Evolutionary conservation across 2,888 invertebrate genomes (phyloP).

Genomic region (Labia minor): DNA sequence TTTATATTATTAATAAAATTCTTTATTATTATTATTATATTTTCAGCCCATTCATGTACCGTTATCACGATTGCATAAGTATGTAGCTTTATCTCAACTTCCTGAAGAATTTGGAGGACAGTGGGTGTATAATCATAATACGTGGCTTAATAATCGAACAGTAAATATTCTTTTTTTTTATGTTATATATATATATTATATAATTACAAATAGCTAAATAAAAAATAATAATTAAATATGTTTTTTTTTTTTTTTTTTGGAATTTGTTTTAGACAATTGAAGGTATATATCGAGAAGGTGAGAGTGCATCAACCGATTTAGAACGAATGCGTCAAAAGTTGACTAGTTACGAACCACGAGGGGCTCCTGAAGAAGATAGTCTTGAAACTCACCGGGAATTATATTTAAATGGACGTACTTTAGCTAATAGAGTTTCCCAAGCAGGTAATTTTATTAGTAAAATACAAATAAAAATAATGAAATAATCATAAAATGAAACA

Average conservation of each 20-base stretch:
- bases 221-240: conserved; percentile 14
- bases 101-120: conserved; percentile 62
- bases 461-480: too few species aligned
- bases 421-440: conserved; percentile 27
- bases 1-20: too few species aligned
- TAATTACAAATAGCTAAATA: neutral
- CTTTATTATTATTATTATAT: too few species aligned
- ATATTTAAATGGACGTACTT: conserved; percentile 31
- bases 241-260: conserved; percentile 4
- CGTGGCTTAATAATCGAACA: conserved; percentile 65
- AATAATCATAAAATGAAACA: conserved; percentile 1
- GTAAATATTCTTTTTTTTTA: conserved; percentile 39
- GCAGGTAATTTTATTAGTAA: conserved; percentile 25
- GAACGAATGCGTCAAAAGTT: conserved; percentile 49
- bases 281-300: conserved; percentile 32
- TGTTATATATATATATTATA: too few species aligned
- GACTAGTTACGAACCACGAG: conserved; percentile 39
- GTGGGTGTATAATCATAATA: conserved; percentile 56
- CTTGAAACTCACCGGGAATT: conserved; percentile 44
- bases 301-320: conserved; percentile 47
- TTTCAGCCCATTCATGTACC: conserved; percentile 58
- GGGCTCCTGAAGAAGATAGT: conserved; percentile 43
- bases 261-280: neutral
- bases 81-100: conserved; percentile 57
- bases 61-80: conserved; percentile 53